Conservation (phyloP, 2,888 invertebrate species). For the Tuberolachnus salignus region DNA sequence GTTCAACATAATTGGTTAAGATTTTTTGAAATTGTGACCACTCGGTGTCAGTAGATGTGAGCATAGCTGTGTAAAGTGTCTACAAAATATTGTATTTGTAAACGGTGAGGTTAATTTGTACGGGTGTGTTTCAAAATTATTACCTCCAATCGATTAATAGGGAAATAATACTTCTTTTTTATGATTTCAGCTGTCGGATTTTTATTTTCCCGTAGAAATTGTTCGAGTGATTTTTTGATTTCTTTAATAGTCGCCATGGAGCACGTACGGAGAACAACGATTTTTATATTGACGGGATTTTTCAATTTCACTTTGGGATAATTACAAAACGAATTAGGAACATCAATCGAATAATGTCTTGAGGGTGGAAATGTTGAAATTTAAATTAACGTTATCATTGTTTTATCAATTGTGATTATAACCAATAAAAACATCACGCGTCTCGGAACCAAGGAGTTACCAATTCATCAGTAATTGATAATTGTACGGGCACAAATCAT, state of each 20-base stretch:
- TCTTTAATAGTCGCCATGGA: slow-evolving; percentile 18
- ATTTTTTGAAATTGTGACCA: slow-evolving; percentile 48
- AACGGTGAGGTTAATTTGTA: background rate
- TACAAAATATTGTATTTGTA: slow-evolving; percentile 8
- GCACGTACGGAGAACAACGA: background rate
- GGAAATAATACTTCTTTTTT: slow-evolving; percentile 51
- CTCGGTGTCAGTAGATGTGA: slow-evolving; percentile 9
- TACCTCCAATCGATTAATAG: slow-evolving; percentile 25
- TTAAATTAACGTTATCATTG: too few species aligned
- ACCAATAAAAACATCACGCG: slow-evolving; percentile 21
- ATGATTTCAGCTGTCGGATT: slow-evolving; percentile 32
- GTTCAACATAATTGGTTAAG: slow-evolving; percentile 9
- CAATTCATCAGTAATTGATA: background rate
- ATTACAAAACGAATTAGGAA: too few species aligned
- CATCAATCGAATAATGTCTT: too few species aligned
- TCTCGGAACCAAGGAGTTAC: background rate
- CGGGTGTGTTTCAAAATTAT: background rate
- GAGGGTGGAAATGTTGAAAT: background rate
- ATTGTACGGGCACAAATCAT: background rate
- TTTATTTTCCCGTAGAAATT: slow-evolving; percentile 35
- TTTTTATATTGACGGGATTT: too few species aligned
- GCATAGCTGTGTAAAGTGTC: slow-evolving; percentile 40
- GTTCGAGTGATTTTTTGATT: slow-evolving; percentile 19
- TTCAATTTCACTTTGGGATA: too few species aligned
- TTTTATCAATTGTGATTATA: background rate